Conservation (phyloP, 2,113 vertebrate species). For the Peromyscus polionotus region DNA sequence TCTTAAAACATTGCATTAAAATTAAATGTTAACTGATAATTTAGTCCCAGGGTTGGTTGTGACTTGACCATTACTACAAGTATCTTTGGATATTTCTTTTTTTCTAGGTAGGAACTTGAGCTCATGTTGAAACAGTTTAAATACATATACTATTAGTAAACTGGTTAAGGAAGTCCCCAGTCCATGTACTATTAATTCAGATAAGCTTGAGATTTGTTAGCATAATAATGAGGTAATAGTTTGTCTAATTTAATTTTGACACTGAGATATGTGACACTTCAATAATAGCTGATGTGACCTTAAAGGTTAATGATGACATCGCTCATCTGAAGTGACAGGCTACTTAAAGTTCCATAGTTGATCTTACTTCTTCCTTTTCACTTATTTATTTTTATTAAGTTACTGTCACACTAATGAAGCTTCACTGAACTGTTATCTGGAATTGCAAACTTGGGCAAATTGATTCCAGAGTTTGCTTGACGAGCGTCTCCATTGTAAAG, state of each 20-base stretch:
- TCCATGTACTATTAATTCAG: slow-evolving; percentile 67
- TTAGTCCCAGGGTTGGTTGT: slow-evolving; percentile 41
- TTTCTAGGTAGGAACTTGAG: slow-evolving; percentile 50
- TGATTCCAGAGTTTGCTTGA: slow-evolving; percentile 63
- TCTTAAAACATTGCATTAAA: slow-evolving; percentile 55
- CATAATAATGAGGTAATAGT: slow-evolving; percentile 81
- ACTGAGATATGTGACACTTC: slow-evolving; percentile 87
- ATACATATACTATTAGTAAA: slow-evolving; percentile 65
- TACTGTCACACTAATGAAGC: slow-evolving; percentile 66
- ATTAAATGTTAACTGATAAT: slow-evolving; percentile 67
- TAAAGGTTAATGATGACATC: slow-evolving; percentile 85
- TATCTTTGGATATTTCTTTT: slow-evolving; percentile 12
- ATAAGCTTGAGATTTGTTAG: slow-evolving; percentile 70
- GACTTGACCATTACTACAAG: slow-evolving; percentile 34
- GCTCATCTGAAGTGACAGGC: slow-evolving; percentile 72
- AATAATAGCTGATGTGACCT: slow-evolving; percentile 87
- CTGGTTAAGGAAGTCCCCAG: slow-evolving; percentile 43
- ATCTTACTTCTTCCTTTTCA: slow-evolving; percentile 69
- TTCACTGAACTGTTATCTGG: slow-evolving; percentile 47
- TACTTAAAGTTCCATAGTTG: slow-evolving; percentile 66
- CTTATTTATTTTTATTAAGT: slow-evolving; percentile 58
- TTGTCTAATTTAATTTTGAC: slow-evolving; percentile 80
- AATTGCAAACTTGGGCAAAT: slow-evolving; percentile 63
- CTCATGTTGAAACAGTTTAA: slow-evolving; percentile 47
- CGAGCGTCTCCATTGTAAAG: slow-evolving; percentile 3